Conservation (phyloP, 2,797 vertebrate genomes). For the Aphelocoma californica region DNA sequence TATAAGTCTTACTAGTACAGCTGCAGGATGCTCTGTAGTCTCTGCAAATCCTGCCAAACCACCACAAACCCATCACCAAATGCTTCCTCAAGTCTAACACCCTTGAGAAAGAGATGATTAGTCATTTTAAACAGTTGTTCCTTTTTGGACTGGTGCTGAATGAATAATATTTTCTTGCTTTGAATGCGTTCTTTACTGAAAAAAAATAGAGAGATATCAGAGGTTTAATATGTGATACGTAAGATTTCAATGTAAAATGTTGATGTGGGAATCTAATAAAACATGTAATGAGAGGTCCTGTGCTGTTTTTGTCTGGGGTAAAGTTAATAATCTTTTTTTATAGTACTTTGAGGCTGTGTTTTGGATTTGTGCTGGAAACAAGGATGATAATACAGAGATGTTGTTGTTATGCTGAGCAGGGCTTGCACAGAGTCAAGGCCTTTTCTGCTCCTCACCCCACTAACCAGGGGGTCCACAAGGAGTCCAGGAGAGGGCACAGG, state of each 20-base stretch:
- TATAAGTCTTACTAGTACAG: not conserved
- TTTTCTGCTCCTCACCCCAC: not conserved
- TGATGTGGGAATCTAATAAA: not conserved
- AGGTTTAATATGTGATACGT: not conserved
- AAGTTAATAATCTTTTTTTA: not conserved
- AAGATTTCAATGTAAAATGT: not conserved
- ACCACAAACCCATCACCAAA: not conserved
- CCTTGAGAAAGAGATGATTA: not conserved
- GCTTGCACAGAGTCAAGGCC: not conserved
- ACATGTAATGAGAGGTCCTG: not conserved
- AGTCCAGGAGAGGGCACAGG: not conserved
- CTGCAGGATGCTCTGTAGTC: not conserved
- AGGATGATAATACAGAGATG: not conserved
- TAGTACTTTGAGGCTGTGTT: not conserved
- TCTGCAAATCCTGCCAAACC: not conserved
- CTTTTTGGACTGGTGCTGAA: not conserved
- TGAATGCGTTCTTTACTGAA: not conserved
- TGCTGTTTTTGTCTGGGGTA: not conserved
- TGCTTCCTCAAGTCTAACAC: not conserved
- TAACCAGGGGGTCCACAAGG: not conserved
- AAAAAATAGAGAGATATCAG: not conserved
- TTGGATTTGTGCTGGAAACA: not conserved
- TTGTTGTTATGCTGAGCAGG: not conserved
- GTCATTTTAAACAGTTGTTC: not conserved
- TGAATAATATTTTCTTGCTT: not conserved